Conservation (phyloP, 1,140 invertebrate species). For the Ips nitidus region DNA sequence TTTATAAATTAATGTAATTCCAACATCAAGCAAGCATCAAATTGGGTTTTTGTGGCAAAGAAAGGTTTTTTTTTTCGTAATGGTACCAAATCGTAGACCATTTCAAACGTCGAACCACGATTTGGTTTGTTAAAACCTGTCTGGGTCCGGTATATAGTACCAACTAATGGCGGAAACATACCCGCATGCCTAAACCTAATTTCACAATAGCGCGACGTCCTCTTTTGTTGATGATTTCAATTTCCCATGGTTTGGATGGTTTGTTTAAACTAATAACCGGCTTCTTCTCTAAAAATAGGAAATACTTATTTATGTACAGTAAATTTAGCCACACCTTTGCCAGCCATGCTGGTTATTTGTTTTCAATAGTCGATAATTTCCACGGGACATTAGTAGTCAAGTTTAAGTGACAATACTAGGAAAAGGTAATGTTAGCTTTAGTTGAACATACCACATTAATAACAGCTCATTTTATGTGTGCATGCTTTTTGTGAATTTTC, state of each 20-base stretch:
- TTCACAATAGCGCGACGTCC: background rate
- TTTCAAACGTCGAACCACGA: too few relatives aligned
- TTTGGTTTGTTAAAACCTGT: too few relatives aligned
- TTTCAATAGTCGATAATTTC: background rate
- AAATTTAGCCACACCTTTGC: slow-evolving; percentile 7
- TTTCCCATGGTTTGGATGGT: slow-evolving; percentile 11
- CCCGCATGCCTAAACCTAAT: background rate
- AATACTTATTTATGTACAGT: slow-evolving; percentile 9
- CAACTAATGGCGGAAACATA: background rate
- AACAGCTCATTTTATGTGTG: too few relatives aligned
- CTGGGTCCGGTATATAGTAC: too few relatives aligned
- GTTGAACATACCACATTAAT: too few relatives aligned
- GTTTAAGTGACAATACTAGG: background rate
- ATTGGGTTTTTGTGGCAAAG: background rate
- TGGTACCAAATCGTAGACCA: too few relatives aligned
- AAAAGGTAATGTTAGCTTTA: too few relatives aligned
- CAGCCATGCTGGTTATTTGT: background rate
- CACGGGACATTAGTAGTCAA: background rate
- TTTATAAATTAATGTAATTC: background rate
- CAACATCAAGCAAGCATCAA: background rate
- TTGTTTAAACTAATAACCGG: slow-evolving; percentile 11
- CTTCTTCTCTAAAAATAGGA: slow-evolving; percentile 14
- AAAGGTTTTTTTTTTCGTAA: background rate
- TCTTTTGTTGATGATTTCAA: background rate
- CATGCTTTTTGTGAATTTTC: too few relatives aligned